Evolutionary conservation across 2,888 invertebrate genomes (phyloP), one percentile per base, ranked within the genome.

Genomic region (Heliconius erato): DNA sequence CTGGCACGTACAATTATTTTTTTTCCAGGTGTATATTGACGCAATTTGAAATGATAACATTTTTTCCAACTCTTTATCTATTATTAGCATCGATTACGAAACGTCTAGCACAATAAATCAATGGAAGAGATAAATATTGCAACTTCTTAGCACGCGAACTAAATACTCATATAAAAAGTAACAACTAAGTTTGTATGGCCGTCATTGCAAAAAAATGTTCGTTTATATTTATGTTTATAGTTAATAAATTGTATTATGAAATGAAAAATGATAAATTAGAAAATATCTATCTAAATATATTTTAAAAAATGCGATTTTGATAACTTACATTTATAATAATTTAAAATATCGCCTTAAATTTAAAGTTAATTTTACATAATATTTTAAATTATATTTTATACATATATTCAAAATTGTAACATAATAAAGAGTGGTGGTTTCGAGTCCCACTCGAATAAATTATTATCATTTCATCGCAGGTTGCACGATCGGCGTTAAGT

Each of bases 41-140:
- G n/a, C 35, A 59, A 74, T 63, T 59, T 59, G 32, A 59, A 76
- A 35, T 35, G 59, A 76, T 59, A 59, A 63, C n/a, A 76, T 63
- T 26, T 76, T 63, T 63, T 63, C 32, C 2, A 16, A 16, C 35
- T n/a, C n/a, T 76, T 63, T 35, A 76, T 63, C 63, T 59, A 40
- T 63, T 63, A 76, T 76, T 76, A 76, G n/a, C 76, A 63, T 63
- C n/a, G 49, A 78, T 78, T 78, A 78, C n/a, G 78, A 81, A 81
- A 77, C 71, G n/a, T 69, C 77, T 78, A 49, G 81, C 77, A 78
- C 63, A 78, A 71, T 81, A 78, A 72, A 77, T 72, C 71, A 69
- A 54, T 68, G 59, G 68, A 65, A 28, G n/a, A 81, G 81, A 81
- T 59, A 78, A 81, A 78, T 77, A 78, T 71, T 72, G 76, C 68